Base-by-base conservation (phyloP, 2,888 invertebrate species). In the Tipula confusa region DNA sequence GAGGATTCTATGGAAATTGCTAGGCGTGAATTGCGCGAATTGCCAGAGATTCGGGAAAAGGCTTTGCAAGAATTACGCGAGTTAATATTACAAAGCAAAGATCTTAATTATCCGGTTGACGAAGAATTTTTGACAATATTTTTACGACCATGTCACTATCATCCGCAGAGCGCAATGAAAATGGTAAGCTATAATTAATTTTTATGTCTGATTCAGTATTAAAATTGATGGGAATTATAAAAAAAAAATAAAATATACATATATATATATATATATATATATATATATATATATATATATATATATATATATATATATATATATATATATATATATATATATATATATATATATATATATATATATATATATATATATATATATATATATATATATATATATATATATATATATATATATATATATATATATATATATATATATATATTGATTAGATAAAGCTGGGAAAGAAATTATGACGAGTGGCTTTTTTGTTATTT, bases 121-220 rank as follows among this genome's bases (percentile, higher is more conserved):
- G 96, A 96, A 86, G 95, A 95, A 36, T 92, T 94, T 79, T 91
- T 96, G 9, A 90, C 93, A n/a, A 94, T 95, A 85, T 95, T 95
- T 87, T 90, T 96, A 84, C 92, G 96, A 84, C 95, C 95, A 29
- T 94, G 94, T 89, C 96, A 96, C 88, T 96, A 92, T 90, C 96
- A 96, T 86, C 94, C 96, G 0, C 92, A 95, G 86, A 95, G 95
- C 89, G 96, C 96, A 0, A 90, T 93, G 84, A 93, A 93, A 87
- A 90, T 96, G 91, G 95, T 95, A 88, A 93, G 93, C 91, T 11
- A 83, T 15, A 33, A 48, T 6, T 64, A 15, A 64, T 15, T n/a
- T n/a, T n/a, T n/a, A n/a, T n/a, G n/a, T 15, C 1, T 31, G 3
- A 31, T 64, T 64, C 11, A 24, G 7, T 24, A 64, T 64, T 64